phyloP scores from a whole-genome alignment of 2,797 vertebrate genomes.

The Malacoraja senta region DNA sequence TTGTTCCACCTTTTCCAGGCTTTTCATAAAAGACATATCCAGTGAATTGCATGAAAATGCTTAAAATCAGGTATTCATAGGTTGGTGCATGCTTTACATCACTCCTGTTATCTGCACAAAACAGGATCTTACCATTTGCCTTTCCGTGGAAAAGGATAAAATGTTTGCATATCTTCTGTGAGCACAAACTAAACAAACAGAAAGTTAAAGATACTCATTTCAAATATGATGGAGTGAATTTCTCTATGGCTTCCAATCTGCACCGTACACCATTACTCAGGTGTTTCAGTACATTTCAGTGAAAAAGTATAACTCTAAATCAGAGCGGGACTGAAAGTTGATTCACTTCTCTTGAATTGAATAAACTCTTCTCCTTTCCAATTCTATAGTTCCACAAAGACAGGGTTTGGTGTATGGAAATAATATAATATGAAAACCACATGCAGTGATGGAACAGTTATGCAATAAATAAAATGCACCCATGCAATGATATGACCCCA shows the following conservation, averaged over 20 bases:
- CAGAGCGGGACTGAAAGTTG: not conserved
- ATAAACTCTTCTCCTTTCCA: not conserved
- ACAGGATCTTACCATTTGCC: not conserved
- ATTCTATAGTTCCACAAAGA: not conserved
- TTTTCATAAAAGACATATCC: not conserved
- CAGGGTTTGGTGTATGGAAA: not conserved
- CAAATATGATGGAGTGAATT: too few species aligned
- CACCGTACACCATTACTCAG: not conserved
- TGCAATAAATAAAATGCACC: conserved; percentile 4
- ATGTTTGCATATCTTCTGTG: not conserved
- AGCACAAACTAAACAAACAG: not conserved
- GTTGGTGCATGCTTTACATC: not conserved
- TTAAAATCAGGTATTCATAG: not conserved
- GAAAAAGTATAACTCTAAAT: not conserved
- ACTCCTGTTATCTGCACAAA: not conserved
- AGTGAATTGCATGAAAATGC: not conserved
- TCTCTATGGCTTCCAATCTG: too few species aligned
- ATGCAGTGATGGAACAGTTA: not conserved
- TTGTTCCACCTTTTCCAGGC: not conserved
- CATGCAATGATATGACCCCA: not conserved
- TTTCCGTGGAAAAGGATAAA: not conserved
- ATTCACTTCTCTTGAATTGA: not conserved
- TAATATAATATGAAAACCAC: conserved; percentile 22
- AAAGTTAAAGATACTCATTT: not conserved
- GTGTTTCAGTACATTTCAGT: not conserved